Percentiles rank a stretch among this genome's conserved stretches.
These are phyloP conservation scores for Electrona antarctica DNA, from an alignment of 2,113 vertebrate species.

Conservation along the genomic window DNA sequence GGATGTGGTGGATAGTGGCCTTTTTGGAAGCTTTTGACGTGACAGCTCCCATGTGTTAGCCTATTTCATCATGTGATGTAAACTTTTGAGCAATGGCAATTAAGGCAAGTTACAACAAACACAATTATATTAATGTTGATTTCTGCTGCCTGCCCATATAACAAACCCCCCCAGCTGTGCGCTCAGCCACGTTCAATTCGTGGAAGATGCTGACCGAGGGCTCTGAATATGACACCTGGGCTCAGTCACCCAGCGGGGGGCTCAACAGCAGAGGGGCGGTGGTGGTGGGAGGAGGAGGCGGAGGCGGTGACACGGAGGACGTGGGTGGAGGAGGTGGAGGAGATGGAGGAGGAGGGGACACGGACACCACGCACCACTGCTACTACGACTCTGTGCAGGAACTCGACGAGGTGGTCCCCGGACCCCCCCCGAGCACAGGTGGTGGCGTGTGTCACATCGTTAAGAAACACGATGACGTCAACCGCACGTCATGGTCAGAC, in stretches of 20 bases:
- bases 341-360: not conserved
- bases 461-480: slow-evolving; percentile 54
- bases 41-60: no score
- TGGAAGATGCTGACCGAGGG: slow-evolving; percentile 81
- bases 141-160: not conserved
- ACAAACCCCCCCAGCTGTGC: slow-evolving; percentile 56
- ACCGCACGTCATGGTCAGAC: slow-evolving; percentile 18
- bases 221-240: slow-evolving; percentile 73
- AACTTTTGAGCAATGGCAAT: no score
- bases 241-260: slow-evolving; percentile 38
- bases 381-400: slow-evolving; percentile 46
- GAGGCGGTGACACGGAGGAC: slow-evolving; percentile 5
- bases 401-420: slow-evolving; percentile 29
- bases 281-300: not conserved
- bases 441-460: slow-evolving; percentile 45
- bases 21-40: no score
- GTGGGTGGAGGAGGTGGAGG: slow-evolving; percentile 11
- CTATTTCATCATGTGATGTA: no score
- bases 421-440: not conserved
- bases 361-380: not conserved
- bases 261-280: not conserved
- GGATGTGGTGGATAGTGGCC: no score
- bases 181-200: slow-evolving; percentile 65
- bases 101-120: no score
- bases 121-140: not conserved